Conservation (phyloP, 2,797 vertebrate genomes). For the Malurus leucopterus region DNA sequence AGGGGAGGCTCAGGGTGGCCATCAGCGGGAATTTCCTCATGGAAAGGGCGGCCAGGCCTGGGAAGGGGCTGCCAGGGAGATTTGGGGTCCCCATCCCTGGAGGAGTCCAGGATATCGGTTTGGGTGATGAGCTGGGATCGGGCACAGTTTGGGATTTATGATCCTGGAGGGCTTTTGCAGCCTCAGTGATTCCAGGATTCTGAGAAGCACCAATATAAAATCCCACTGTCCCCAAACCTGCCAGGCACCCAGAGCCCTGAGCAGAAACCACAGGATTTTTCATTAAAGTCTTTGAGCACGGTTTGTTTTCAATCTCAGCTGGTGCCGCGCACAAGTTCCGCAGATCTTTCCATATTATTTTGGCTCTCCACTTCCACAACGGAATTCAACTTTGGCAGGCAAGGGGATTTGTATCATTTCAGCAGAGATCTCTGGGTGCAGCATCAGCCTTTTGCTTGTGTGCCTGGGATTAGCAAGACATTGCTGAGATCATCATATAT, state of each 20-base stretch:
- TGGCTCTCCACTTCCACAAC: background rate
- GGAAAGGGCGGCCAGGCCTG: accelerated
- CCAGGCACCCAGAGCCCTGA: background rate
- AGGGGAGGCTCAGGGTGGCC: background rate
- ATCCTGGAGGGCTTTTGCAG: background rate
- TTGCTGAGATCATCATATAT: slow-evolving; percentile 62
- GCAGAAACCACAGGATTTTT: background rate
- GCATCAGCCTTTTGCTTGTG: slow-evolving; percentile 64
- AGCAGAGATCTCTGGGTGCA: slow-evolving; percentile 51
- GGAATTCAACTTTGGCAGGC: slow-evolving; percentile 7
- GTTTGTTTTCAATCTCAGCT: background rate
- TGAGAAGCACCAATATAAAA: background rate
- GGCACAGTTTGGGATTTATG: background rate
- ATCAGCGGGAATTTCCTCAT: background rate
- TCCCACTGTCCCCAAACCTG: accelerated
- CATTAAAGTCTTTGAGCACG: background rate
- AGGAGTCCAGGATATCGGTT: accelerated
- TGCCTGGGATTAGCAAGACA: slow-evolving; percentile 58
- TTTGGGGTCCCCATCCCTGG: background rate
- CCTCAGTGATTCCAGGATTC: background rate
- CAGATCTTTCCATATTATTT: slow-evolving; percentile 29
- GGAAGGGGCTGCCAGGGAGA: background rate
- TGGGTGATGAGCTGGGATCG: background rate
- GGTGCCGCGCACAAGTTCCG: background rate
- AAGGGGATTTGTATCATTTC: slow-evolving; percentile 35